These are phyloP conservation scores for Lycorma delicatula DNA, from an alignment of 1,140 invertebrate species.

Conservation along the genomic window DNA sequence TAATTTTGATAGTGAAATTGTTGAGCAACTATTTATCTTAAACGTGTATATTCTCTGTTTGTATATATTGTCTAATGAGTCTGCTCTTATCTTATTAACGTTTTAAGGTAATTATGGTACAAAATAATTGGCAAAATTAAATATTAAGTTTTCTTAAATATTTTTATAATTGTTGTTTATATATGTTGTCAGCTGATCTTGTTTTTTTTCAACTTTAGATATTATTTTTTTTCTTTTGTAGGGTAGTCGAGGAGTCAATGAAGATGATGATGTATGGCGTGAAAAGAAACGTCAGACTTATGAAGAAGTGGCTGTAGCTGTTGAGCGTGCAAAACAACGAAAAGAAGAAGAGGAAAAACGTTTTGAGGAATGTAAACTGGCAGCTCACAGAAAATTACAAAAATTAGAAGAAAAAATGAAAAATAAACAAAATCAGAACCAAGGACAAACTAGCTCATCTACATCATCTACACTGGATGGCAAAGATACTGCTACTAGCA, in stretches of 20 bases:
- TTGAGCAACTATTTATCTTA: too few species aligned
- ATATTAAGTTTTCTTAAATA: too few species aligned
- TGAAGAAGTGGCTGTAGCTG: constrained; percentile 57
- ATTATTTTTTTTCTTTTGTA: constrained; percentile 9
- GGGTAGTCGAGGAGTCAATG: constrained; percentile 31
- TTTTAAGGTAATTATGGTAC: too few species aligned
- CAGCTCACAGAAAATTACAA: constrained; percentile 35
- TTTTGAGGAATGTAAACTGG: constrained; percentile 48
- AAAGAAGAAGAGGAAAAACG: constrained; percentile 76
- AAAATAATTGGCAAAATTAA: too few species aligned
- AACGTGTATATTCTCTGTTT: too few species aligned
- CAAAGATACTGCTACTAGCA: constrained; percentile 26
- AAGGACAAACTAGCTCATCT: not conserved
- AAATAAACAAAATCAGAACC: not conserved
- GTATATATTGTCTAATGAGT: too few species aligned
- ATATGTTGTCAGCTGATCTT: too few species aligned
- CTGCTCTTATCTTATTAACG: too few species aligned
- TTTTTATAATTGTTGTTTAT: too few species aligned
- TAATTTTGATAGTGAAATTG: too few species aligned
- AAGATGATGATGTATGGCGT: constrained; percentile 67
- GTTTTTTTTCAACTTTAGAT: too few species aligned
- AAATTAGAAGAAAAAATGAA: constrained; percentile 20
- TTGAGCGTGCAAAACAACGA: constrained; percentile 64
- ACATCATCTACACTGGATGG: not conserved
- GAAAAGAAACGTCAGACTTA: constrained; percentile 56